Percentiles rank a stretch among this genome's conserved stretches.
Evolutionary conservation across 2,797 vertebrate species (phyloP).

Genomic region (Micrastur ruficollis): DNA sequence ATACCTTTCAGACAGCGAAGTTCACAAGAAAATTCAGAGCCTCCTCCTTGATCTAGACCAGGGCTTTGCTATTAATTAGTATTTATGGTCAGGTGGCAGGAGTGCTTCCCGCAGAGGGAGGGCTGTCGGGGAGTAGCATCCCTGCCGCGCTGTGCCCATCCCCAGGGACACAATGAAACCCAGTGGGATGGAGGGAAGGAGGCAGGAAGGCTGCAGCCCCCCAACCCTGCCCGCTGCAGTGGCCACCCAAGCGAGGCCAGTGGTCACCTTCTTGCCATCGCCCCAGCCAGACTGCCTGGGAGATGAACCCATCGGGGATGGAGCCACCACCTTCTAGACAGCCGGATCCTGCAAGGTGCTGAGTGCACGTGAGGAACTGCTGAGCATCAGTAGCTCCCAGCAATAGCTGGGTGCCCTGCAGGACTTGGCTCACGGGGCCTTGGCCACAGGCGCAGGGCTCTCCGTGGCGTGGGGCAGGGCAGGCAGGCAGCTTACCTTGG

Average conservation of each 20-base stretch:
- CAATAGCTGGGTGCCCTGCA: neutral
- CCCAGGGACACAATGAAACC: neutral
- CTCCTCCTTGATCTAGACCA: conserved; percentile 20
- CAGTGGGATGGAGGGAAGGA: neutral
- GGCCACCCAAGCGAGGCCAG: neutral
- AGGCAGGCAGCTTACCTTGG: neutral
- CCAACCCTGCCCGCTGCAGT: fast-evolving
- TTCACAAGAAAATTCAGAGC: conserved; percentile 29
- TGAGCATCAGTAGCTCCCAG: neutral
- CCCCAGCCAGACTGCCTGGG: neutral
- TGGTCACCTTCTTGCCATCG: fast-evolving
- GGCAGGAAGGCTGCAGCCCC: neutral
- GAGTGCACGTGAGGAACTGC: neutral
- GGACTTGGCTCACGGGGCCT: neutral
- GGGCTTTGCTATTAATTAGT: conserved; percentile 34
- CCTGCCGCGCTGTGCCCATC: neutral
- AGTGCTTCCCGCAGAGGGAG: neutral
- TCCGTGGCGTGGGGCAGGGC: neutral
- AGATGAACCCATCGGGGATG: neutral
- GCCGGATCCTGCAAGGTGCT: neutral
- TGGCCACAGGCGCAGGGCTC: neutral
- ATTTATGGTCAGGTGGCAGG: conserved; percentile 10
- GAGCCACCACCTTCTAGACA: neutral
- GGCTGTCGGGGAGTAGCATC: neutral
- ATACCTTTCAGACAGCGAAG: neutral